Evolutionary conservation across 2,797 vertebrate species (phyloP).

Genomic region (Xyrichtys novacula): DNA sequence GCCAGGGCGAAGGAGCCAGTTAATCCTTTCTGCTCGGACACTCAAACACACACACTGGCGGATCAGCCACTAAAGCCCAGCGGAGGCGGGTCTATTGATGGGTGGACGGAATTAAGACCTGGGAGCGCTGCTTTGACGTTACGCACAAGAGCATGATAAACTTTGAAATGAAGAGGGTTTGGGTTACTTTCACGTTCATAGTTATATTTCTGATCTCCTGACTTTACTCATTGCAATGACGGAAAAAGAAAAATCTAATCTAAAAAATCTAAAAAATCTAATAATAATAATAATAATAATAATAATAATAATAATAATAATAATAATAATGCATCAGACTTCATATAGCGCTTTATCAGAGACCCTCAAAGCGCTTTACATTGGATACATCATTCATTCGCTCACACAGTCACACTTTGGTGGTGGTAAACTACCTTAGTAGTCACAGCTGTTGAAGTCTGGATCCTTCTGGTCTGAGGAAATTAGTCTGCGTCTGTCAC

Average conservation of each 20-base stretch:
- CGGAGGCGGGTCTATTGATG: background rate
- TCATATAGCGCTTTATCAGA: too few species aligned
- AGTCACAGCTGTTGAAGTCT: background rate
- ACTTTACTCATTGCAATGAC: too few species aligned
- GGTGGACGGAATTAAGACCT: background rate
- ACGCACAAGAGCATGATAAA: background rate
- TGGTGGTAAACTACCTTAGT: too few species aligned
- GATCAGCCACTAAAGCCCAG: background rate
- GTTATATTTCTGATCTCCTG: too few species aligned
- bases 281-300: too few species aligned
- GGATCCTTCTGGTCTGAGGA: background rate
- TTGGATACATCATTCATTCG: too few species aligned
- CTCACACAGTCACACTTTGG: too few species aligned
- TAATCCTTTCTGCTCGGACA: conserved; percentile 42
- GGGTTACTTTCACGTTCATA: too few species aligned
- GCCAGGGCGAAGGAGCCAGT: background rate
- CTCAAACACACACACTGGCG: conserved; percentile 1
- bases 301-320: too few species aligned
- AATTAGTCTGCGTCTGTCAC: conserved; percentile 20
- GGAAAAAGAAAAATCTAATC: too few species aligned
- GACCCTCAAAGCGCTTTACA: too few species aligned
- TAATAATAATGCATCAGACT: too few species aligned
- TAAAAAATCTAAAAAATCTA: background rate
- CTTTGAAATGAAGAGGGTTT: background rate
- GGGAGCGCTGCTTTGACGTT: conserved; percentile 2